phyloP scores from a whole-genome alignment of 2,888 invertebrate species.

The Polyommatus iphigenia region DNA sequence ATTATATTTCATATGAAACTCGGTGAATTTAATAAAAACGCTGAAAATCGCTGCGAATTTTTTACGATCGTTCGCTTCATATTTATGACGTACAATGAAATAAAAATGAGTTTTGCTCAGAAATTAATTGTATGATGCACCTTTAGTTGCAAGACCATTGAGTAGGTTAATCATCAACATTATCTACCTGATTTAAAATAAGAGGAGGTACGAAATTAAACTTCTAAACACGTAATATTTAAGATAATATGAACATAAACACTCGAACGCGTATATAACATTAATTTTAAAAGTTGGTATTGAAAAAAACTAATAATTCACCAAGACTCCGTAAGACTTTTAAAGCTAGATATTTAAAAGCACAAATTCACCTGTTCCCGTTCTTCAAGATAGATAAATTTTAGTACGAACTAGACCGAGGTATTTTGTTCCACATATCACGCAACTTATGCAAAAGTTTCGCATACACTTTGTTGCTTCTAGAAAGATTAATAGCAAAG shows the following conservation, averaged over 20 bases:
- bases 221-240: not conserved
- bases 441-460: constrained; percentile 6
- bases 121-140: constrained; percentile 5
- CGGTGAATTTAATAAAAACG: constrained; percentile 33
- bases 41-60: constrained; percentile 29
- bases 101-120: constrained; percentile 20
- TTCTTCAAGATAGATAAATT: not conserved
- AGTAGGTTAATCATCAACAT: not conserved
- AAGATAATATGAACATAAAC: no score
- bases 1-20: constrained; percentile 34
- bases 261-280: no score
- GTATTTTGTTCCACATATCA: constrained; percentile 8
- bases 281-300: no score
- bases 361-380: not conserved
- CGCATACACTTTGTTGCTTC: not conserved
- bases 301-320: no score
- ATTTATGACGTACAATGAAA: constrained; percentile 32
- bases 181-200: not conserved
- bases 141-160: not conserved
- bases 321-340: not conserved
- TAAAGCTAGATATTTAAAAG: not conserved
- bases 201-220: no score
- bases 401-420: not conserved
- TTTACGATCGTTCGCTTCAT: constrained; percentile 29
- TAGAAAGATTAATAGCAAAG: not conserved